These are phyloP conservation scores for Hirtodrosophila histrioides DNA, from an alignment of 2,888 invertebrate genomes.

Conservation along the genomic window DNA sequence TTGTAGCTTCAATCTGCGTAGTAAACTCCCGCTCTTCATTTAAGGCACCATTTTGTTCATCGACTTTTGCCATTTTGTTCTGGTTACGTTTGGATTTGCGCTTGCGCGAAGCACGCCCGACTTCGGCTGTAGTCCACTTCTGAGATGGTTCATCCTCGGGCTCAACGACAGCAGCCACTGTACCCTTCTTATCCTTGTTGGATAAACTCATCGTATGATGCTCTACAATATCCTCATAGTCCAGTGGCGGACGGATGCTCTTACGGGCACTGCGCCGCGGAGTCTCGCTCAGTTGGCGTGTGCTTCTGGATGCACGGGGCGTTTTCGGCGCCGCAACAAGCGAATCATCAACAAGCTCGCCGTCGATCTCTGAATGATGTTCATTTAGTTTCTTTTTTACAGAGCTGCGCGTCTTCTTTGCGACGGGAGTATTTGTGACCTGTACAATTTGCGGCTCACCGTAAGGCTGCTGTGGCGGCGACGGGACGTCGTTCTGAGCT, in stretches of 20 bases:
- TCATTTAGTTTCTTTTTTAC: neutral
- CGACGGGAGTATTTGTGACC: slow-evolving; percentile 35
- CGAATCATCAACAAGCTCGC: neutral
- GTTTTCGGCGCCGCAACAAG: neutral
- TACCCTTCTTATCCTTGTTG: slow-evolving; percentile 34
- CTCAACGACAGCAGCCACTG: slow-evolving; percentile 2
- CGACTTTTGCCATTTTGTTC: neutral
- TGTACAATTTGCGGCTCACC: too few relatives aligned
- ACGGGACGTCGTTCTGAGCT: slow-evolving; percentile 11
- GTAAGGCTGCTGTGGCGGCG: neutral
- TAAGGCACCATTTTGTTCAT: too few relatives aligned
- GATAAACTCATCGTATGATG: slow-evolving; percentile 39
- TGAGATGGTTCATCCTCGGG: slow-evolving; percentile 21
- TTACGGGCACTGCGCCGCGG: slow-evolving; percentile 80
- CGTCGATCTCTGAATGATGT: neutral
- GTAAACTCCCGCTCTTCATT: too few relatives aligned
- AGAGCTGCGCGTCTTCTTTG: slow-evolving; percentile 34
- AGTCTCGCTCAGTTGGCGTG: slow-evolving; percentile 41
- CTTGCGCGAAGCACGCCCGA: slow-evolving; percentile 73
- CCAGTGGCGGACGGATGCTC: slow-evolving; percentile 77
- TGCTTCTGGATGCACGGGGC: neutral
- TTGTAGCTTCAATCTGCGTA: too few relatives aligned
- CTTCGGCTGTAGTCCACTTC: slow-evolving; percentile 74
- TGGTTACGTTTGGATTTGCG: slow-evolving; percentile 53
- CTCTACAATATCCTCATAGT: slow-evolving; percentile 79